Base-by-base conservation (phyloP, 1,140 invertebrate species). In the Bombus pyrosoma region DNA sequence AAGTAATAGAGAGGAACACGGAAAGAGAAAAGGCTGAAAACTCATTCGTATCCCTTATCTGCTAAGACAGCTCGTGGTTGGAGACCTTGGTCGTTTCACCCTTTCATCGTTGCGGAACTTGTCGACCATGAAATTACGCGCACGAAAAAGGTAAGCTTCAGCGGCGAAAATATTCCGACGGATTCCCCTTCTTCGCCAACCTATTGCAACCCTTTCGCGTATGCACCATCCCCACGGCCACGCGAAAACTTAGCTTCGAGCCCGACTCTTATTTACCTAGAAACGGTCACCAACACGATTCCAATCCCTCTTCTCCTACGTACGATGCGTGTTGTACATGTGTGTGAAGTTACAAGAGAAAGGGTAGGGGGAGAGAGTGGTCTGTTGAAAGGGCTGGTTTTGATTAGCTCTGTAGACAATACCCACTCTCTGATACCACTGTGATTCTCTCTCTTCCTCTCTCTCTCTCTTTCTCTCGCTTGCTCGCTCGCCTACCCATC, bases 331-430 rank as follows among this genome's bases (percentile, higher is more conserved):
- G n/a, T 18, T 68, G 41, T 39, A 66, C 78, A 39, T 59, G 75
- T 81, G 62, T 69, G 66, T 62, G 28, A 62, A 73, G 25, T 39
- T 87, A 80, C 76, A 72, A 32, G 75, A 39, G 69, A 6, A 76
- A 77, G 37, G 59, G 71, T 68, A 66, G 71, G 69, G 73, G 80
- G 86, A 64, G 76, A 72, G 88, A 92, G 92, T 91, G 92, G 92
- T 94, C 92, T 87, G 94, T 91, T 95, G 94, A 95, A 95, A 95
- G 92, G 93, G 94, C 93, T 94, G 95, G 92, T 95, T 95, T 95
- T 95, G 95, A 95, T 95, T 95, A 95, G 94, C 94, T 94, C 93
- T 92, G 93, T 95, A 95, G 94, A 95, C 94, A 95, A 95, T 94
- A 94, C 93, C 93, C 92, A 91, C 93, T 93, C 91, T 94, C 92